Evolutionary conservation across 2,113 vertebrate species (phyloP).

Genomic region (Terrapene triunguis): DNA sequence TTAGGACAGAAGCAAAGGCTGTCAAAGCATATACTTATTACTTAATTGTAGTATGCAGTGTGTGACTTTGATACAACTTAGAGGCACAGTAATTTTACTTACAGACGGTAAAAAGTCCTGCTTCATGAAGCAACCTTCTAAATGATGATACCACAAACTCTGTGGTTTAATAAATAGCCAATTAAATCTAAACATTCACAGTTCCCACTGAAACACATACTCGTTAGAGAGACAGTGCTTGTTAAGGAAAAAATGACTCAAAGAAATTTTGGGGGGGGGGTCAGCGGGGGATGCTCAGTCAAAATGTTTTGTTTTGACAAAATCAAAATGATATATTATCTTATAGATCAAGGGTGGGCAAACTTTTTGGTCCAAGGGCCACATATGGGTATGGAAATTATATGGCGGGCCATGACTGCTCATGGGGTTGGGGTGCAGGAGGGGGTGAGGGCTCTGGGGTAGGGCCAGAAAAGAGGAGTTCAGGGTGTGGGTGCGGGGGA

Average conservation of each 20-base stretch:
- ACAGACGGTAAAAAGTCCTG: neutral
- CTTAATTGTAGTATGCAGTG: neutral
- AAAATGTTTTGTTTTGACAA: neutral
- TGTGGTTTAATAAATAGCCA: neutral
- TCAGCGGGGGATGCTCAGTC: neutral
- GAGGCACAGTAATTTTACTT: neutral
- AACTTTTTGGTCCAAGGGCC: no score
- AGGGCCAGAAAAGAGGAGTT: no score
- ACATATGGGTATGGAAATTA: no score
- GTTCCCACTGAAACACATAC: neutral
- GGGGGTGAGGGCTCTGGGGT: no score
- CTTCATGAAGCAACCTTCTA: conserved; percentile 4
- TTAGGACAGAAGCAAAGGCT: neutral
- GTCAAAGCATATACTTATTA: neutral
- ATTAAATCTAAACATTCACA: neutral
- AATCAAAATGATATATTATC: neutral
- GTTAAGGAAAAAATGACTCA: neutral
- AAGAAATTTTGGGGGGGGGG: neutral
- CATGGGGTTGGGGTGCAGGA: no score
- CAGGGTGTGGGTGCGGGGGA: no score
- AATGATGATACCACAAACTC: neutral
- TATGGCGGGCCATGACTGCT: no score
- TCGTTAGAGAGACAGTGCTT: conserved; percentile 8
- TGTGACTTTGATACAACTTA: neutral
- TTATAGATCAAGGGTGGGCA: no score